Evolutionary conservation across 2,888 invertebrate genomes (phyloP).

Genomic region (Electrophaes corylata): DNA sequence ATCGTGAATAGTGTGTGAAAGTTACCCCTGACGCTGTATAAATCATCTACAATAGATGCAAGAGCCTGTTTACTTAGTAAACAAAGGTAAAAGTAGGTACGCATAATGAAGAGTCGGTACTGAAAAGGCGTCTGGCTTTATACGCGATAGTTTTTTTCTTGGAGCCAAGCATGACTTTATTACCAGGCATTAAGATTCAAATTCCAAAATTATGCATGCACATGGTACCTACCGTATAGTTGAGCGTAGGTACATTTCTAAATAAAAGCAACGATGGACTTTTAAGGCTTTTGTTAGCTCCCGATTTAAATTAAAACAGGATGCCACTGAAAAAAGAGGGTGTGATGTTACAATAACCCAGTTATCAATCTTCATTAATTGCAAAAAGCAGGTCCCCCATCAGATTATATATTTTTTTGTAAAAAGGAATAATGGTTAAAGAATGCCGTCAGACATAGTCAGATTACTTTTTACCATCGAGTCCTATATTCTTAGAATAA

Average conservation of each 20-base stretch:
- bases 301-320: slow-evolving; percentile 27
- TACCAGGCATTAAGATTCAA: slow-evolving; percentile 27
- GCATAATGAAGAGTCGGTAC: neutral
- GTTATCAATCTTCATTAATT: slow-evolving; percentile 37
- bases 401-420: neutral
- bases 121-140: slow-evolving; percentile 5
- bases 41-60: no score
- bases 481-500: no score
- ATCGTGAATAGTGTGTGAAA: no score
- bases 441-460: no score
- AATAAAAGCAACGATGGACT: slow-evolving; percentile 30
- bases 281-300: slow-evolving; percentile 28
- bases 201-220: slow-evolving; percentile 31
- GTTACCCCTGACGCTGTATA: no score
- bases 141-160: slow-evolving; percentile 10
- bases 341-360: slow-evolving; percentile 23
- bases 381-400: slow-evolving; percentile 12
- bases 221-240: slow-evolving; percentile 29
- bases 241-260: slow-evolving; percentile 27
- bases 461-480: no score
- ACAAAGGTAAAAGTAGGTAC: neutral
- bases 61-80: neutral
- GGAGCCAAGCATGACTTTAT: slow-evolving; percentile 17
- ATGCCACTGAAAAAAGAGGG: slow-evolving; percentile 29
- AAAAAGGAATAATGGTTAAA: neutral